Conservation (phyloP, 2,113 vertebrate genomes). For the Vicugna pacos region DNA sequence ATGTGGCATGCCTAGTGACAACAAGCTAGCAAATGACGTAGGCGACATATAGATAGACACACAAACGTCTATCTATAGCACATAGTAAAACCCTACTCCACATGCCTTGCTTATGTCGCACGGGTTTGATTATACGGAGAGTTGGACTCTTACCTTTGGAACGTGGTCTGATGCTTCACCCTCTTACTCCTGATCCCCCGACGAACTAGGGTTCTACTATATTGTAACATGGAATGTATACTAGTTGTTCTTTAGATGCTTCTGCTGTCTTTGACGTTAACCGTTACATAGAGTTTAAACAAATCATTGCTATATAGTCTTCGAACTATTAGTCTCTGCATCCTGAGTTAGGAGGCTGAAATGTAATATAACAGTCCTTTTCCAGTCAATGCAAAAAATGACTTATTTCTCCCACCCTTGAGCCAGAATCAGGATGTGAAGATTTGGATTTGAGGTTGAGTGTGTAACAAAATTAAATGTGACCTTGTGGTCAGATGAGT, state of each 20-base stretch:
- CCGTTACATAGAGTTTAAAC: background rate
- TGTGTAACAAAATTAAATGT: background rate
- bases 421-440: background rate
- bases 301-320: background rate
- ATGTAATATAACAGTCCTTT: background rate
- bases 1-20: background rate
- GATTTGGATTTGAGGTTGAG: background rate
- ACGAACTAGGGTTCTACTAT: background rate
- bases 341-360: background rate
- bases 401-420: background rate
- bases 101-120: background rate
- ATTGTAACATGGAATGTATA: background rate
- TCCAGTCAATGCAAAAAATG: background rate
- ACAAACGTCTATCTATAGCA: background rate
- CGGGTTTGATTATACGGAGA: background rate
- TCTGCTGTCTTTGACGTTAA: background rate
- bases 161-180: no score
- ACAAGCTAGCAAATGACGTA: rapidly evolving
- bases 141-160: background rate
- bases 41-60: background rate
- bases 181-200: background rate
- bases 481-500: background rate
- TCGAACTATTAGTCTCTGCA: background rate
- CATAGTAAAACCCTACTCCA: background rate
- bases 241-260: background rate